phyloP scores from a whole-genome alignment of 2,888 invertebrate species.

The Papilio protenor region DNA sequence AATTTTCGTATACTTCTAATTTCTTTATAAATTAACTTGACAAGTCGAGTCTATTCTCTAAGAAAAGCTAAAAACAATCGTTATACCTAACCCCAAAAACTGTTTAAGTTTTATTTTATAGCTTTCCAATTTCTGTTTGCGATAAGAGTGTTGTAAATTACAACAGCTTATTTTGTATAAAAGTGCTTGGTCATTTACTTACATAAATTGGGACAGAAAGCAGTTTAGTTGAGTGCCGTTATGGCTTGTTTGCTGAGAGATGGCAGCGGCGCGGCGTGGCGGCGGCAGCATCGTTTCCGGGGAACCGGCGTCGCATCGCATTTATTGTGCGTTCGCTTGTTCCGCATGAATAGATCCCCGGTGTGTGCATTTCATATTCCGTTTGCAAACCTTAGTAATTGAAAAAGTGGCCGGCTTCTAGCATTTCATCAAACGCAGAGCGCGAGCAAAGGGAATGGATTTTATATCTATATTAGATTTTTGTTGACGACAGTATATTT shows the following conservation, averaged over 20 bases:
- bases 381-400: constrained; percentile 33
- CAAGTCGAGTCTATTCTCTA: too few species aligned
- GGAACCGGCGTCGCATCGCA: constrained; percentile 62
- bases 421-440: constrained; percentile 10
- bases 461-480: neutral
- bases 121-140: neutral
- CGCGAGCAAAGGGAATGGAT: constrained; percentile 4
- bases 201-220: constrained; percentile 12
- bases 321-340: constrained; percentile 61
- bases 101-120: constrained; percentile 28
- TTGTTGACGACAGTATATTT: constrained; percentile 5
- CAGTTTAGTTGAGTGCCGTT: constrained; percentile 48
- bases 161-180: neutral
- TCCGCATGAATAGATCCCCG: constrained; percentile 53
- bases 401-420: constrained; percentile 13
- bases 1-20: too few species aligned
- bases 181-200: constrained; percentile 12
- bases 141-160: neutral
- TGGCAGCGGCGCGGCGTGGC: constrained; percentile 45
- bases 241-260: constrained; percentile 55
- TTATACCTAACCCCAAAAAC: too few species aligned
- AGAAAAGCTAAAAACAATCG: too few species aligned
- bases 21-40: too few species aligned
- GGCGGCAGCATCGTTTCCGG: constrained; percentile 64
- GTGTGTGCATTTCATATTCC: constrained; percentile 44